Evolutionary conservation across 2,113 vertebrate species (phyloP).

Genomic region (Carollia perspicillata): DNA sequence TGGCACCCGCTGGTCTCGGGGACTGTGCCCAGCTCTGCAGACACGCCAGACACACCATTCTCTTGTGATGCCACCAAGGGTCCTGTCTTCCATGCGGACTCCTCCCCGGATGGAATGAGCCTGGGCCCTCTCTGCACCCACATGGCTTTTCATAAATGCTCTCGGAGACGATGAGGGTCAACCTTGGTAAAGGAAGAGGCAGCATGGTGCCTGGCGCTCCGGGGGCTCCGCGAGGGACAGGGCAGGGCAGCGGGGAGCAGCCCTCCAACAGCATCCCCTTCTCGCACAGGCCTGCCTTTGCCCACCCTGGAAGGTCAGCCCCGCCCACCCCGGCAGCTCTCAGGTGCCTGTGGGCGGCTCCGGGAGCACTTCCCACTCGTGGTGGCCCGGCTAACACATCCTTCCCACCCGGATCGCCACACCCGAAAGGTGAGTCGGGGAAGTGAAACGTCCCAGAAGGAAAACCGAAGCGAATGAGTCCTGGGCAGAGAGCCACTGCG

Average conservation of each 20-base stretch:
- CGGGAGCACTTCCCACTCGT: no score
- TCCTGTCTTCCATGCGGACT: neutral
- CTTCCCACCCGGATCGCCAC: neutral
- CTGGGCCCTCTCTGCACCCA: neutral
- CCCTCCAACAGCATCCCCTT: neutral
- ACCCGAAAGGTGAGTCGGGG: neutral
- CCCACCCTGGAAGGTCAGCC: neutral
- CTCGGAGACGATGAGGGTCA: neutral
- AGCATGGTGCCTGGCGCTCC: no score
- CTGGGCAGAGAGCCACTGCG: neutral
- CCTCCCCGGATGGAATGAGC: neutral
- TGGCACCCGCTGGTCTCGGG: neutral
- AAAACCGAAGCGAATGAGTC: neutral
- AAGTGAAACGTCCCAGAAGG: neutral
- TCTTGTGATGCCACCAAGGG: neutral
- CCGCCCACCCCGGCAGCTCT: neutral
- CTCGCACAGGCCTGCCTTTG: neutral
- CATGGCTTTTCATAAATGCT: neutral
- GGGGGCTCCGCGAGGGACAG: no score
- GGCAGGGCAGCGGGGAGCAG: neutral
- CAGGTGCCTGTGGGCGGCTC: neutral
- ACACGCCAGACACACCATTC: neutral
- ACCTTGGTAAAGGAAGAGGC: neutral
- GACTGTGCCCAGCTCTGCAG: neutral
- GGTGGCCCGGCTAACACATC: neutral